A percentile compares a stretch with the other conserved stretches of the same genome.
phyloP scores from a whole-genome alignment of 2,888 invertebrate genomes.

The Nezara viridula region DNA sequence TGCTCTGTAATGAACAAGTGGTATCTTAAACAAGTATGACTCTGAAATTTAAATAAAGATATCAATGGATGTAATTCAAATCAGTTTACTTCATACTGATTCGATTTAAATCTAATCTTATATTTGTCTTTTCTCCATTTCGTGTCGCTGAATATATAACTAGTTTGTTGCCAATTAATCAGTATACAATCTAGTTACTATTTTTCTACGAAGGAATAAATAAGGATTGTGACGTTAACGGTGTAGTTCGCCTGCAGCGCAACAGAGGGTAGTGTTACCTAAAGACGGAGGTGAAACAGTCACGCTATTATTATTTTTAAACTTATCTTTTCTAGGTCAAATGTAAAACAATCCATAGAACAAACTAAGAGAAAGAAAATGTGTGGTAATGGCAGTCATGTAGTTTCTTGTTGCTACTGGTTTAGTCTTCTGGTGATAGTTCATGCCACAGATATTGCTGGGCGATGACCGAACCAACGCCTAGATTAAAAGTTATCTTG shows the following conservation, averaged over 20 bases:
- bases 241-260: neutral
- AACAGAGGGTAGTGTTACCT: neutral
- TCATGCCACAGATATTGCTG: neutral
- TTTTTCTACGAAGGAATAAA: neutral
- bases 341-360: conserved; percentile 16
- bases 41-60: too few species aligned
- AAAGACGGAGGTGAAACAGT: neutral
- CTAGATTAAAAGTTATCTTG: neutral
- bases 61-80: too few species aligned
- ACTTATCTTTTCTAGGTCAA: conserved; percentile 26
- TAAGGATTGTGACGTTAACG: neutral
- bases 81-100: too few species aligned
- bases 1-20: too few species aligned
- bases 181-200: neutral
- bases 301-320: conserved; percentile 35
- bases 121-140: too few species aligned
- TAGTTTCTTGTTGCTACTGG: neutral
- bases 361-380: neutral
- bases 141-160: too few species aligned
- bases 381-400: neutral
- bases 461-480: neutral
- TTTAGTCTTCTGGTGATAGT: neutral
- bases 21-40: too few species aligned
- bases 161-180: too few species aligned
- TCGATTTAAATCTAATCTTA: too few species aligned